A percentile compares a stretch with the other conserved stretches of the same genome.
Conservation (phyloP, 2,888 invertebrate species). For the Tipula lateralis region DNA sequence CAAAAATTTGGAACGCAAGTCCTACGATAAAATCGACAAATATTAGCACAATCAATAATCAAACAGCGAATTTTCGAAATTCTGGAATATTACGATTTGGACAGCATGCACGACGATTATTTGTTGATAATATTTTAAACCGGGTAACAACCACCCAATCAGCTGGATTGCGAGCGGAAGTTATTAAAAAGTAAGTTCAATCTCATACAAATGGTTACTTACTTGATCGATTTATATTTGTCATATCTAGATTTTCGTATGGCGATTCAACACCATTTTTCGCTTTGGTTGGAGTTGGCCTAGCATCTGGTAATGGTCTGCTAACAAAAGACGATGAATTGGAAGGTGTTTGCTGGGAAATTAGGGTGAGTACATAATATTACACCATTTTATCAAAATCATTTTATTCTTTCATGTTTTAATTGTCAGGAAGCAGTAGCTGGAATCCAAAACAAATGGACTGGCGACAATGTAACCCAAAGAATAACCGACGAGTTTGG, state of each 20-base stretch:
- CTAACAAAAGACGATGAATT: slow-evolving; percentile 71
- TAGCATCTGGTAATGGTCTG: slow-evolving; percentile 68
- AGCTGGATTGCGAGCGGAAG: slow-evolving; percentile 57
- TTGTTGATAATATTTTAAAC: slow-evolving; percentile 65
- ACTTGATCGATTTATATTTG: background rate
- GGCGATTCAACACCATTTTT: slow-evolving; percentile 70
- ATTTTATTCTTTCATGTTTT: no score
- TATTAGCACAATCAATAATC: slow-evolving; percentile 39
- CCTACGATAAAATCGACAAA: slow-evolving; percentile 33
- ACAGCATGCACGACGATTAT: slow-evolving; percentile 59
- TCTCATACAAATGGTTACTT: background rate
- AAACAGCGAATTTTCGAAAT: slow-evolving; percentile 32
- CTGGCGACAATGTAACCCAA: slow-evolving; percentile 42
- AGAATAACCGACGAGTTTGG: slow-evolving; percentile 50
- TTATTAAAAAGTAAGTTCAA: slow-evolving; percentile 53
- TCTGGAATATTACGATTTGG: slow-evolving; percentile 53
- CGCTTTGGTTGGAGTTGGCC: slow-evolving; percentile 66
- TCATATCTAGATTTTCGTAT: slow-evolving; percentile 53
- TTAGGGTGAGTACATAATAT: slow-evolving; percentile 52
- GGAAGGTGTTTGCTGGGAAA: slow-evolving; percentile 73
- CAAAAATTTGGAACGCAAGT: background rate
- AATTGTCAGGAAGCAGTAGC: slow-evolving; percentile 42
- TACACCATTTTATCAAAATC: no score
- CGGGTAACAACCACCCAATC: slow-evolving; percentile 63
- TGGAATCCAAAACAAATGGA: slow-evolving; percentile 45